Base-by-base conservation (phyloP, 2,797 vertebrate genomes). In the Danio albolineatus region DNA sequence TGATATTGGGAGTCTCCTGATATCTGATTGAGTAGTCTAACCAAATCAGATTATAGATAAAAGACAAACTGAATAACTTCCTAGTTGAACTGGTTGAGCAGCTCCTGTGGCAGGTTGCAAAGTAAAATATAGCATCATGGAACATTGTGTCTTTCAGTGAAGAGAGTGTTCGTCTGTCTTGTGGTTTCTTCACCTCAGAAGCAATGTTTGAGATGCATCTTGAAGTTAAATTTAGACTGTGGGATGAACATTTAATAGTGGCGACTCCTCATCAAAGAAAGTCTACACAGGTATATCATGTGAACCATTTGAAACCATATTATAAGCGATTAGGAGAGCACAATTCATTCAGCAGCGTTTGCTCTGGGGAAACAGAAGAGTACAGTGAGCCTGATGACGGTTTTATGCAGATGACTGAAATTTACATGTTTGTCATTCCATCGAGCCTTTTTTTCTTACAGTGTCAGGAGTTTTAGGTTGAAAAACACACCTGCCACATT, bases 381-480 rank as follows among this genome's bases (percentile, higher is more conserved):
- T 43, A 12, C 66, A 4, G 46, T 8, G 64, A 48, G 21, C 19
- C n/a, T 21, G 64, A 66, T 46, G 43, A 28, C 6, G 2, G 17
- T 21, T 65, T 12, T 65, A 7, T 0, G 1, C n/a, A 2, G 10
- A 0, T 5, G 0, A 1, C 43, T 64, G 53, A 78, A 17, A 67
- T 78, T 8, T 46, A 62, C 3, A 48, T 13, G 4, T 64, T 73
- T 9, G 51, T 62, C 6, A n/a, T 65, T 16, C 48, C 66, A 8
- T 28, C 46, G 19, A 56, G 80, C n/a, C 39, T 71, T 12, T 81
- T 71, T 7, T 76, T 65, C 0, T 72, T n/a, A n/a, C n/a, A n/a
- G 82, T 4, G 73, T 76, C 2, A 76, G 76, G 74, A 56, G 46
- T 21, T 71, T 82, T 56, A 57, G 19, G 1, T 19, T 39, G 6